Evolutionary conservation across 2,888 invertebrate species (phyloP).

Genomic region (Myopa testacea): DNA sequence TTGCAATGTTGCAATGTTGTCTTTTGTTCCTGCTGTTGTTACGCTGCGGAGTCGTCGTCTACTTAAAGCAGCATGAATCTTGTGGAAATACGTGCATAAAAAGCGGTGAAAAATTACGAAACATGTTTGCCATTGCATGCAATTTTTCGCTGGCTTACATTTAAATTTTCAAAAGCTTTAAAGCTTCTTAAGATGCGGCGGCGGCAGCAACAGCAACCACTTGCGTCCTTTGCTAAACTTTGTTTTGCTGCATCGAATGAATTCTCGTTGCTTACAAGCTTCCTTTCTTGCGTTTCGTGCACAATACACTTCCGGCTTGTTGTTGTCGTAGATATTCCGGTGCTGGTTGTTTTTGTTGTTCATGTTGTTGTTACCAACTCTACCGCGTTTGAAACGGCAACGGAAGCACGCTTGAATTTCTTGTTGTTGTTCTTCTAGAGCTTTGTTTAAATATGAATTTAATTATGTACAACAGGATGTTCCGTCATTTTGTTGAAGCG

Average conservation of each 20-base stretch:
- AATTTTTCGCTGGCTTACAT: neutral
- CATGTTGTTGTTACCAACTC: neutral
- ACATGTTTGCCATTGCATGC: neutral
- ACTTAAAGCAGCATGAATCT: neutral
- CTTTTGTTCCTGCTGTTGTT: too few relatives aligned
- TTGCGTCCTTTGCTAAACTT: neutral
- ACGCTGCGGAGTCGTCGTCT: too few relatives aligned
- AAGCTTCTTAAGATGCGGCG: neutral
- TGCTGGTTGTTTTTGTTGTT: conserved; percentile 10
- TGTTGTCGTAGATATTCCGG: conserved; percentile 1
- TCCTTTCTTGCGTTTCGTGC: conserved; percentile 4
- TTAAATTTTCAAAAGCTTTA: conserved; percentile 4
- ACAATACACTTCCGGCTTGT: conserved; percentile 11
- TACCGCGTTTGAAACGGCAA: neutral
- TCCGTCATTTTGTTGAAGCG: conserved; percentile 19
- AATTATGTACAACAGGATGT: conserved; percentile 18
- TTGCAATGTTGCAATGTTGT: conserved; percentile 21
- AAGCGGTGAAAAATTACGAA: neutral
- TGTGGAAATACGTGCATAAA: neutral
- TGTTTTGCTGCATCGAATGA: neutral
- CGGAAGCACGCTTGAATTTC: conserved; percentile 20
- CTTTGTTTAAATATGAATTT: conserved; percentile 30
- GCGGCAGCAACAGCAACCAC: neutral
- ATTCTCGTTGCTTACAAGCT: conserved; percentile 7
- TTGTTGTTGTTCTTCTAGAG: conserved; percentile 7